A percentile compares a stretch with the other conserved stretches of the same genome.
phyloP scores from a whole-genome alignment of 2,113 vertebrate species.

The Lipophrys pholis region DNA sequence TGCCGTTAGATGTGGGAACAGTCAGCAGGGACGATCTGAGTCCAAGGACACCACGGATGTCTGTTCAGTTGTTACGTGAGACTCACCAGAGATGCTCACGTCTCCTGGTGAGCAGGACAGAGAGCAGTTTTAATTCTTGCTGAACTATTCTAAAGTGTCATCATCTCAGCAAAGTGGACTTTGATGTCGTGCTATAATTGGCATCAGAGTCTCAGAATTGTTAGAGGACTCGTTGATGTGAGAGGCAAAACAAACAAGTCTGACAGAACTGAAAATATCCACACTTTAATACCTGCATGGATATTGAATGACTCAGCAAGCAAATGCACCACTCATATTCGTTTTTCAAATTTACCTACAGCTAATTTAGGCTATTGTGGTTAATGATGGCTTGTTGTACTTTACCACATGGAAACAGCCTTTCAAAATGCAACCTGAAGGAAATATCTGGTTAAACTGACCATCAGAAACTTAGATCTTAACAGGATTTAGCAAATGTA shows the following conservation, averaged over 20 bases:
- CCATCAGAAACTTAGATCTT: too few species aligned
- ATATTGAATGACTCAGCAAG: slow-evolving; percentile 8
- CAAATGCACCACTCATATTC: not conserved
- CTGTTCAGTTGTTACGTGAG: slow-evolving; percentile 15
- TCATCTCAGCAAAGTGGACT: slow-evolving; percentile 21
- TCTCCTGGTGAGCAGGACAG: not conserved
- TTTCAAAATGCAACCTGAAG: too few species aligned
- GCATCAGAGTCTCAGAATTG: slow-evolving; percentile 22
- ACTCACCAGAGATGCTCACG: slow-evolving; percentile 1
- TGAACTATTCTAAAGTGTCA: slow-evolving; percentile 21
- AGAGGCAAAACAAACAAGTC: slow-evolving; percentile 8
- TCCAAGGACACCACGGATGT: slow-evolving; percentile 18
- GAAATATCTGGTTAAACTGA: too few species aligned
- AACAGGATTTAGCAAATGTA: too few species aligned
- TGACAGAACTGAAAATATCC: slow-evolving; percentile 20
- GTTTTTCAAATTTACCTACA: not conserved
- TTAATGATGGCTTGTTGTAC: not conserved
- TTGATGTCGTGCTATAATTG: slow-evolving; percentile 18
- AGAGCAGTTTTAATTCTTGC: slow-evolving; percentile 11
- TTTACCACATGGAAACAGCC: not conserved
- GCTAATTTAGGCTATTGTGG: not conserved
- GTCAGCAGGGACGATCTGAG: not conserved
- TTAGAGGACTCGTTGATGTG: slow-evolving; percentile 11
- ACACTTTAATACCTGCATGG: not conserved
- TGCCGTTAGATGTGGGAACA: slow-evolving; percentile 23